A percentile compares a stretch with the other conserved stretches of the same genome.
These are phyloP conservation scores for Lamellibrachia luymesi DNA, from an alignment of 1,140 invertebrate species.

Conservation along the genomic window DNA sequence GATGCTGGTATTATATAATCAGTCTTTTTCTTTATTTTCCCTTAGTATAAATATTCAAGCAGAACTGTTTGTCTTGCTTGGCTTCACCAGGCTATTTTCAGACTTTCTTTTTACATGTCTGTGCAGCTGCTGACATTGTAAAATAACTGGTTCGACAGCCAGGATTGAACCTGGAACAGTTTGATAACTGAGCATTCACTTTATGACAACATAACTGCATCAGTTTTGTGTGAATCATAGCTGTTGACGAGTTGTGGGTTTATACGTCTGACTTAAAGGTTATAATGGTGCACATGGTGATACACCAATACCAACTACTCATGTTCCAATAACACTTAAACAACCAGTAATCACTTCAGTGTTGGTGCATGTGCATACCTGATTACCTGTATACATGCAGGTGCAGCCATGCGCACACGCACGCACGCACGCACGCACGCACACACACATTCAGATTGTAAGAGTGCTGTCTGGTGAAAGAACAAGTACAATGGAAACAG, in stretches of 20 bases:
- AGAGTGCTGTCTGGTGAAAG: background rate
- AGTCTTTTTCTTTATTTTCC: background rate
- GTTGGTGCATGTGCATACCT: background rate
- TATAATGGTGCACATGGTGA: background rate
- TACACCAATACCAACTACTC: background rate
- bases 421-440: background rate
- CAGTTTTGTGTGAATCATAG: background rate
- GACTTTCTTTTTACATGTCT: background rate
- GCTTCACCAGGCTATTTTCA: background rate
- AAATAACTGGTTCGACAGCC: background rate
- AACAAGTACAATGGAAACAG: background rate
- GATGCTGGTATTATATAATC: background rate
- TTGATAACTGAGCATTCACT: background rate
- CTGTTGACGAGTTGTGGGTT: background rate
- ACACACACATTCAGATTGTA: background rate
- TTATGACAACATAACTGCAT: background rate
- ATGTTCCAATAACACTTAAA: background rate
- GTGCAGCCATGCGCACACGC: background rate
- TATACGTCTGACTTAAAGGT: background rate
- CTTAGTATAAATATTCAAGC: background rate
- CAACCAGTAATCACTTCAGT: background rate
- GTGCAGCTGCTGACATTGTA: background rate
- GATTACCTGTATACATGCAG: background rate
- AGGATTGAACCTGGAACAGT: background rate
- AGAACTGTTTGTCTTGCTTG: background rate